A percentile compares a stretch with the other conserved stretches of the same genome.
These are phyloP conservation scores for Limnephilus marmoratus DNA, from an alignment of 2,888 invertebrate species.

Conservation along the genomic window DNA sequence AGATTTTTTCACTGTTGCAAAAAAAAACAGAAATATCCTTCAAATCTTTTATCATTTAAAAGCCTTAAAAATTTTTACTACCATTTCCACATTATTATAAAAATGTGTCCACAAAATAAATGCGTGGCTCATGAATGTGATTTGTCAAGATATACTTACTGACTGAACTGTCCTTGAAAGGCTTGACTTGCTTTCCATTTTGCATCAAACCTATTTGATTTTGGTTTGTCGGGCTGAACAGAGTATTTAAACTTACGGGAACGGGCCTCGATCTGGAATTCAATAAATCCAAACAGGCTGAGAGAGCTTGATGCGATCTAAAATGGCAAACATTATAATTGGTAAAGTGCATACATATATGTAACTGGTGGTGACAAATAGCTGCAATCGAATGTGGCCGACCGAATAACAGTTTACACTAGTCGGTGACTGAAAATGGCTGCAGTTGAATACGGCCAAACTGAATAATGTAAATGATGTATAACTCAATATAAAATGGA, in stretches of 20 bases:
- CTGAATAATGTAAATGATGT: too few species aligned
- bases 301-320: conserved; percentile 58
- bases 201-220: conserved; percentile 44
- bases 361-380: too few species aligned
- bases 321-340: conserved; percentile 22
- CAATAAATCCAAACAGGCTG: conserved; percentile 59
- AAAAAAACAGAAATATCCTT: too few species aligned
- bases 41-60: background rate
- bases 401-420: too few species aligned
- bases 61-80: background rate
- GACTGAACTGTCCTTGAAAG: conserved; percentile 48
- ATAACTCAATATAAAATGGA: background rate
- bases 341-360: background rate
- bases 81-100: background rate
- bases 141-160: conserved; percentile 25
- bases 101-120: background rate
- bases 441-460: too few species aligned
- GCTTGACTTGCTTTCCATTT: conserved; percentile 43
- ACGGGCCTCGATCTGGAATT: conserved; percentile 54
- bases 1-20: too few species aligned
- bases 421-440: too few species aligned
- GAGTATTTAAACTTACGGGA: conserved; percentile 74
- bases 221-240: conserved; percentile 70
- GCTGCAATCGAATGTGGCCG: too few species aligned
- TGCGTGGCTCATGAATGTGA: background rate